Conservation (phyloP, 2,888 invertebrate species). For the Euplexia lucipara region DNA sequence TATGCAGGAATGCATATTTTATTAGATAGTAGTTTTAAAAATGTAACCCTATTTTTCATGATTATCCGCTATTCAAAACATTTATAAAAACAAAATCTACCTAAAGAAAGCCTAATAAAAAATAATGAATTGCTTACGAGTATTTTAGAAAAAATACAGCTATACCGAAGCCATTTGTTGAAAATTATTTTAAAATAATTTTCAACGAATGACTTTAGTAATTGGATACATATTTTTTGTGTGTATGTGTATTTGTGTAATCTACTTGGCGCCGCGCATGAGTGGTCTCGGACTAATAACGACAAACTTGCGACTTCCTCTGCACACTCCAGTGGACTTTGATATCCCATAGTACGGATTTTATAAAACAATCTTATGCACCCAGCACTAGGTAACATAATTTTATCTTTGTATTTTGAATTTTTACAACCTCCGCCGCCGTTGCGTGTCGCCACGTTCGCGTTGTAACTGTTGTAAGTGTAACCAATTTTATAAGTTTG, state of each 20-base stretch:
- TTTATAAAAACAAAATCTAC: no score
- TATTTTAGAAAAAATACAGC: no score
- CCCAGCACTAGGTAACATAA: conserved; percentile 19
- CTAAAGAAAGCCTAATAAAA: no score
- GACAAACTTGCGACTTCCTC: conserved; percentile 81
- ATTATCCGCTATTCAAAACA: neutral
- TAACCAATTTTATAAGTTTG: neutral
- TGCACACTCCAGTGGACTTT: conserved; percentile 72
- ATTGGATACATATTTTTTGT: conserved; percentile 43
- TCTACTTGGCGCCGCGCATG: conserved; percentile 65
- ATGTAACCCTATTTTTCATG: neutral
- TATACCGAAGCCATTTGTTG: no score
- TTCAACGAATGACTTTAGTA: conserved; percentile 3
- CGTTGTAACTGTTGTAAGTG: neutral
- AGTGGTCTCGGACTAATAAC: conserved; percentile 73
- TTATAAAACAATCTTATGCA: conserved; percentile 60
- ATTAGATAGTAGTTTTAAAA: no score
- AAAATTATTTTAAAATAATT: neutral
- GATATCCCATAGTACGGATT: conserved; percentile 61
- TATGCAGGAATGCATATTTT: no score
- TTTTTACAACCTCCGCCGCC: no score
- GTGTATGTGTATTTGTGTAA: conserved; percentile 53
- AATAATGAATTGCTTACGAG: no score
- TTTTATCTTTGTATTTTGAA: conserved; percentile 28
- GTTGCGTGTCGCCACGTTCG: no score